These are phyloP conservation scores for Otus sunia DNA, from an alignment of 2,113 vertebrate species.

Conservation along the genomic window DNA sequence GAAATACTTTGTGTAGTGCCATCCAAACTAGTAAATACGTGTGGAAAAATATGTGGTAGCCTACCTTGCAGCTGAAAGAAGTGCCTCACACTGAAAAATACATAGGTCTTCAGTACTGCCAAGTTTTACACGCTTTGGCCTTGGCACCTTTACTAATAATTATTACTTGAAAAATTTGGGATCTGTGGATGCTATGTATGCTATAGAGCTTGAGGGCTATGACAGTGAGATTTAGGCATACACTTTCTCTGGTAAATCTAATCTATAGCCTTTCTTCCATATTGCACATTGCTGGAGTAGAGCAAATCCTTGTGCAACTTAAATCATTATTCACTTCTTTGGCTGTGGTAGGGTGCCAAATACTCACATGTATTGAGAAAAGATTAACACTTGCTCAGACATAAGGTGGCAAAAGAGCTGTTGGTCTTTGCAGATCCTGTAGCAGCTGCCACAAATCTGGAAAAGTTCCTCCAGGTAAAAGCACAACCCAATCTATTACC, in stretches of 20 bases:
- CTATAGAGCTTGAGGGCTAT: background rate
- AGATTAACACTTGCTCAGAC: background rate
- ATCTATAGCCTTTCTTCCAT: background rate
- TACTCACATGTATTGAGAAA: background rate
- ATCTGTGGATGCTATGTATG: background rate
- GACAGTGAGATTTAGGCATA: background rate
- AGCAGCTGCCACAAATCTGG: background rate
- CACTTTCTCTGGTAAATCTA: background rate
- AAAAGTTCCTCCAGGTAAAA: conserved; percentile 18
- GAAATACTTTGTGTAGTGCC: background rate
- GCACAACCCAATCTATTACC: background rate
- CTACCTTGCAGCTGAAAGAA: background rate
- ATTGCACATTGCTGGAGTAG: background rate
- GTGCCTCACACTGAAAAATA: background rate
- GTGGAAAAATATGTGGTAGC: background rate
- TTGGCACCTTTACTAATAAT: background rate
- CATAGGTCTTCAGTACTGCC: background rate
- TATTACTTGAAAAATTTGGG: background rate
- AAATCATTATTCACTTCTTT: background rate
- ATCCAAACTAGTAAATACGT: background rate
- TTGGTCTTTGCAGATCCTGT: background rate
- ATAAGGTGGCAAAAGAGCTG: background rate
- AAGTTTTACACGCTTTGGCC: background rate
- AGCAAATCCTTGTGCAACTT: background rate
- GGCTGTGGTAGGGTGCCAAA: background rate